Evolutionary conservation across 2,888 invertebrate genomes (phyloP), one percentile per base, ranked within the genome.

Genomic region (Melanotus villosus): DNA sequence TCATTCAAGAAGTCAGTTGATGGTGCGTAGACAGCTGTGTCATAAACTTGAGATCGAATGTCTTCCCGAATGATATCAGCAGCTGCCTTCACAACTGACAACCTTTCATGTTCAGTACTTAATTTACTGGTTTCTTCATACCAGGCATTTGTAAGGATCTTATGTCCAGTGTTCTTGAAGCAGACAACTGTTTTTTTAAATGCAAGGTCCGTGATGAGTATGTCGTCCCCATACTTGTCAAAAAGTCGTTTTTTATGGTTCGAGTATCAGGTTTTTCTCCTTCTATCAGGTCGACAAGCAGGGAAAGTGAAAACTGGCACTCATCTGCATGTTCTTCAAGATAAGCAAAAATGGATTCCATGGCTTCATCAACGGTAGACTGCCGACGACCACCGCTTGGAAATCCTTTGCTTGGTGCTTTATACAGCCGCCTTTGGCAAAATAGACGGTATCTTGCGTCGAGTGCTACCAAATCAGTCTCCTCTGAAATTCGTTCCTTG

Each of bases 91-190:
- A 66, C 68, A 32, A 69, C 67, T 19, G 47, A 56, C 59, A 69
- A 45, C 58, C 65, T 65, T 65, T 69, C 59, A 36, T 47, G 60
- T 50, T 69, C 45, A 62, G 58, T 50, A n/a, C n/a, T n/a, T n/a
- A n/a, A n/a, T n/a, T n/a, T n/a, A n/a, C 38, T 54, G 5, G 19
- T 54, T 32, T 38, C 19, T 26, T 64, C 54, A 30, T 65, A 71
- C 71, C 68, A 71, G 19, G 54, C 21, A 47, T 64, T 65, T 18
- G 64, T 64, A 52, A 70, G 47, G 58, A 72, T 70, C 52, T 70
- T 70, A 67, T 72, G 58, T 23, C 72, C 65, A 65, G 65, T 70
- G 47, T 70, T 58, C 54, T 70, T 70, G 56, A 71, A 71, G 50
- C 66, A 65, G 32, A 58, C 58, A 63, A 62, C 60, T 47, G 65